Percentiles rank a stretch among this genome's conserved stretches.
These are phyloP conservation scores for Nematostella vectensis DNA, from an alignment of 92 coral and sea anemone genomes.

Conservation along the genomic window DNA sequence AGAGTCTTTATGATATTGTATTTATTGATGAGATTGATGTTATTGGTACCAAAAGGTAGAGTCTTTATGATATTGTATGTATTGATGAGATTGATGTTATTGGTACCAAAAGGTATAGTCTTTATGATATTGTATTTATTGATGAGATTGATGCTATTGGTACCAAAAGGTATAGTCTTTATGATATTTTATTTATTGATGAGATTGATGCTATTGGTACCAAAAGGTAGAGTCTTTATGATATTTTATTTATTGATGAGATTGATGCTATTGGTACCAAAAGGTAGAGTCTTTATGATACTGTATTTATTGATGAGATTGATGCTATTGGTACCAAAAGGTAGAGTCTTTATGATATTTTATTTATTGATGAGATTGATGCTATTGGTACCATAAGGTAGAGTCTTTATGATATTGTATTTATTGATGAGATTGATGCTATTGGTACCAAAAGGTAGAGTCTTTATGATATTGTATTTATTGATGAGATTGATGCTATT, in stretches of 20 bases:
- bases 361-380: slow-evolving; percentile 96
- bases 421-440: slow-evolving; percentile 98
- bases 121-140: slow-evolving; percentile 61
- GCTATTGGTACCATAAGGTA: slow-evolving; percentile 99
- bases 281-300: slow-evolving; percentile 42
- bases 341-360: slow-evolving; percentile 40
- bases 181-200: slow-evolving; percentile 76
- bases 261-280: slow-evolving; percentile 99
- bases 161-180: slow-evolving; percentile 69
- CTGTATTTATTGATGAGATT: slow-evolving; percentile 95
- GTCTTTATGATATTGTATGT: slow-evolving; percentile 46
- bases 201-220: slow-evolving; percentile 99
- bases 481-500: slow-evolving; percentile 97
- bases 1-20: neutral
- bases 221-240: slow-evolving; percentile 51
- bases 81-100: slow-evolving; percentile 98
- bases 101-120: slow-evolving; percentile 84
- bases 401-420: slow-evolving; percentile 38
- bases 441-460: slow-evolving; percentile 93
- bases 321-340: slow-evolving; percentile 99
- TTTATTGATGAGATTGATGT: slow-evolving; percentile 99
- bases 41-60: slow-evolving; percentile 93
- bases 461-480: slow-evolving; percentile 54
- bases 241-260: slow-evolving; percentile 91
- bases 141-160: slow-evolving; percentile 99